phyloP scores from a whole-genome alignment of 2,888 invertebrate genomes.

The Ecliptopera silaceata region DNA sequence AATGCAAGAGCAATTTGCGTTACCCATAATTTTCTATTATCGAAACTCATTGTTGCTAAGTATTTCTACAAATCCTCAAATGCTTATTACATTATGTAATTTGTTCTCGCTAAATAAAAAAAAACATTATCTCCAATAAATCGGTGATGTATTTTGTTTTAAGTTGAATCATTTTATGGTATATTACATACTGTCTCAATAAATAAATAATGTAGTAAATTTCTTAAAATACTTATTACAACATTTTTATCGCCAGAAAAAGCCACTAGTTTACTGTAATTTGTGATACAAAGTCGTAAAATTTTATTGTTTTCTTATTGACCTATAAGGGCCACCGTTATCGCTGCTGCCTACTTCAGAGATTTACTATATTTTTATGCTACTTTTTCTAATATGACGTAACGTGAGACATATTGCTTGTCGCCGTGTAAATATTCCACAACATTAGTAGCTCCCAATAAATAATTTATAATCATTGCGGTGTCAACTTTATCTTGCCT shows the following conservation, averaged over 20 bases:
- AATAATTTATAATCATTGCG: constrained; percentile 12
- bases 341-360: constrained; percentile 11
- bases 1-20: constrained; percentile 11
- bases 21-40: constrained; percentile 15
- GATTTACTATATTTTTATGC: constrained; percentile 23
- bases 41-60: constrained; percentile 7
- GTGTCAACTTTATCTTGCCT: constrained; percentile 17
- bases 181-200: background rate
- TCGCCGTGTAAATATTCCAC: background rate
- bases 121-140: background rate
- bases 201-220: background rate
- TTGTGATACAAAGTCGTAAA: constrained; percentile 27
- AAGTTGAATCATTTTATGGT: background rate
- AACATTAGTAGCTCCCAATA: constrained; percentile 4
- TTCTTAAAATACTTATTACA: background rate
- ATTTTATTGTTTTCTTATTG: constrained; percentile 17
- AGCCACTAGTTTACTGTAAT: constrained; percentile 15
- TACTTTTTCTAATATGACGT: constrained; percentile 7
- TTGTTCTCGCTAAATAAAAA: background rate
- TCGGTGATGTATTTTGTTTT: background rate
- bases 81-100: background rate
- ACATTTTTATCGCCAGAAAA: constrained; percentile 12
- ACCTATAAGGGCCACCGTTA: constrained; percentile 21
- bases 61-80: background rate
- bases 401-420: background rate